Conservation (phyloP, 2,113 vertebrate species). For the Mustela nigripes region DNA sequence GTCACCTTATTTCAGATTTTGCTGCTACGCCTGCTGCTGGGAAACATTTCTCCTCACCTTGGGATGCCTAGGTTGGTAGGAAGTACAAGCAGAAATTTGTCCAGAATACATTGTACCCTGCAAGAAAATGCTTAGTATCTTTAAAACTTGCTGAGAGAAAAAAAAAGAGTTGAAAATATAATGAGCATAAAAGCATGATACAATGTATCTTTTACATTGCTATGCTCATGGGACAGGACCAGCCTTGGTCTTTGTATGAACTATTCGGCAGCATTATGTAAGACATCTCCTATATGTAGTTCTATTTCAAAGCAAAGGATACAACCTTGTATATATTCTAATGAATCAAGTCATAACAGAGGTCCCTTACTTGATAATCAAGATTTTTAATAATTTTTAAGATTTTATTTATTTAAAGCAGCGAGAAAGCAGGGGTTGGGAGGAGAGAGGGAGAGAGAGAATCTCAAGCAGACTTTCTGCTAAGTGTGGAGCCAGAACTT, state of each 20-base stretch:
- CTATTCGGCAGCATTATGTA: neutral
- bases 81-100: constrained; percentile 41
- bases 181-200: neutral
- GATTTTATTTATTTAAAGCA: neutral
- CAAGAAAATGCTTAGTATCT: constrained; percentile 48
- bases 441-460: neutral
- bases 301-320: constrained; percentile 19
- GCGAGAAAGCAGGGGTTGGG: neutral
- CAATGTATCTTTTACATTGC: neutral
- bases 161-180: neutral
- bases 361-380: neutral
- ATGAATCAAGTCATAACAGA: neutral
- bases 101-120: constrained; percentile 53
- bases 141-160: neutral
- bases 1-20: constrained; percentile 49
- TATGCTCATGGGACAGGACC: neutral
- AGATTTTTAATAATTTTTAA: neutral
- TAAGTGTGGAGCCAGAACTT: neutral
- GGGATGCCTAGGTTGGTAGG: neutral
- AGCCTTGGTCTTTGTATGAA: neutral
- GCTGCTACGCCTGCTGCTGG: neutral
- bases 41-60: neutral
- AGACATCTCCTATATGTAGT: neutral
- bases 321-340: neutral
- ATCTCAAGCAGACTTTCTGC: neutral